These are phyloP conservation scores for Busseola fusca DNA, from an alignment of 2,888 invertebrate species.

Conservation along the genomic window DNA sequence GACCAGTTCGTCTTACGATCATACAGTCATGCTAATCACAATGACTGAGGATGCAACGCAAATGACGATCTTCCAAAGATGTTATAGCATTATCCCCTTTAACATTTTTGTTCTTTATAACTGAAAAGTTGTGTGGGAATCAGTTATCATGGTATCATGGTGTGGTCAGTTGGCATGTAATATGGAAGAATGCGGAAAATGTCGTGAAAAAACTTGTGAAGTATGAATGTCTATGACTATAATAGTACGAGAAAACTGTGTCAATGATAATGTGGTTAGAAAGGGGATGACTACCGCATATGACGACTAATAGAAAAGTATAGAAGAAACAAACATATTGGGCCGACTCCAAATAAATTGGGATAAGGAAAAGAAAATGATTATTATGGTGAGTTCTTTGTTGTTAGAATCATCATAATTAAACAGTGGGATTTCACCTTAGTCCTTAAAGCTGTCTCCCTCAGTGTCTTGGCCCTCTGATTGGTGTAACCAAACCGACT, in stretches of 20 bases:
- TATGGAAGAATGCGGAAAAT: not conserved
- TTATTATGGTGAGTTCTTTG: not conserved
- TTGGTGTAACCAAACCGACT: not conserved
- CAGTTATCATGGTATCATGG: not conserved
- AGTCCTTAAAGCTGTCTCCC: not conserved
- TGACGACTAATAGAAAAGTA: too few relatives aligned
- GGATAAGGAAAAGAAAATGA: not conserved
- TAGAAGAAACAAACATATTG: too few relatives aligned
- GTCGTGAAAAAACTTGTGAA: not conserved
- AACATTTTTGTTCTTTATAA: slow-evolving; percentile 4
- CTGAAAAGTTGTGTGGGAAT: not conserved
- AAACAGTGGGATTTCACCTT: not conserved
- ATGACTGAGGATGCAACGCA: not conserved
- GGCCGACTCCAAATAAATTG: not conserved
- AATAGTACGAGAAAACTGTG: too few relatives aligned
- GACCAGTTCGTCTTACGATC: not conserved
- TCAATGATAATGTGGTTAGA: too few relatives aligned
- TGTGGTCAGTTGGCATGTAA: not conserved
- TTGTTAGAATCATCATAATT: not conserved
- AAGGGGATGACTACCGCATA: too few relatives aligned
- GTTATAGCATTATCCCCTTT: too few relatives aligned
- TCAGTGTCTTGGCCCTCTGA: not conserved
- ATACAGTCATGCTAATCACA: not conserved
- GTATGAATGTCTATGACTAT: too few relatives aligned
- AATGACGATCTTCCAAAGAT: not conserved